Evolutionary conservation across 2,888 invertebrate species (phyloP), one percentile per base, ranked within the genome.

Genomic region (Netelia virgata): DNA sequence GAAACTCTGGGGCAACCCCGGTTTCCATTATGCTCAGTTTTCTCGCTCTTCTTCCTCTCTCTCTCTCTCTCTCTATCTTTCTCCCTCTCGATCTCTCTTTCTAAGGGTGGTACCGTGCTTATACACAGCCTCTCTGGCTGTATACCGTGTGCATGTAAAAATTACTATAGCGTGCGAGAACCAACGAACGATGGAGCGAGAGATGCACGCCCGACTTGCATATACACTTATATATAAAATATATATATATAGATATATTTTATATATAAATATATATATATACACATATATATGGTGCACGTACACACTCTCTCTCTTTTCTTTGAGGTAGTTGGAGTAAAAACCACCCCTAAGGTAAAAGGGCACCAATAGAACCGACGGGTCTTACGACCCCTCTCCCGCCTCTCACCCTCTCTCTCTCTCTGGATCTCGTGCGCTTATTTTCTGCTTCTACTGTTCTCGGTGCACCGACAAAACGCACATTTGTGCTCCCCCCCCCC

Each of bases 301-400:
- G 23, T 77, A 86, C 82, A 79, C 73, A 76, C 79, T 84, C 86
- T 88, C 86, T 88, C 88, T 90, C 90, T 88, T 91, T 92, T 92
- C 92, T 92, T 90, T 88, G 89, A 86, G 88, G 86, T 89, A 91
- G 91, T 86, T 91, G 88, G 88, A 90, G 88, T 90, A 90, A 92
- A 92, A 93, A 92, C 92, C 92, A 92, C 91, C 92, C 92, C 91
- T 92, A 87, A 90, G 89, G 90, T 89, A 64, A 61, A 83, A 82
- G 88, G 88, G 91, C 88, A 89, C 92, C 92, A 93, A 93, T 92
- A 88, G 89, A 89, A 89, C 88, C 87, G 85, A 86, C 89, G 87
- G 63, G 73, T 88, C 88, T 88, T 87, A 84, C 79, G 79, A 78
- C 75, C 85, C 70, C 83, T 80, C 77, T 88, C 84, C 84, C 84